Evolutionary conservation across 92 coral and sea anemone species (phyloP).

Genomic region (Epizoanthus ramosus): DNA sequence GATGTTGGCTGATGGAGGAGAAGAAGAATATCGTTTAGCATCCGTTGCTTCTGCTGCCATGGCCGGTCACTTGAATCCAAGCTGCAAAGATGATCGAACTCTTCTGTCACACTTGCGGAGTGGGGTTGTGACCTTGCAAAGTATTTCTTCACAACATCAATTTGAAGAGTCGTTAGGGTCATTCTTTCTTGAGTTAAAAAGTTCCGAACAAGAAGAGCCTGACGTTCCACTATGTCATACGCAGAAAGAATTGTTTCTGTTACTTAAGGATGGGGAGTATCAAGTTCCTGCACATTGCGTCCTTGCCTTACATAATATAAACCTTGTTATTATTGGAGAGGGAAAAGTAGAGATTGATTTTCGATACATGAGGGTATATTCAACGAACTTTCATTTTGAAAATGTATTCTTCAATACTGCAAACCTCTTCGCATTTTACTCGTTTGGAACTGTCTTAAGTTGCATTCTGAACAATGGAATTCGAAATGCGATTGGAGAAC

Average conservation of each 20-base stretch:
- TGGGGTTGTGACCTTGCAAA: neutral
- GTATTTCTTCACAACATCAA: neutral
- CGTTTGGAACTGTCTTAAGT: neutral
- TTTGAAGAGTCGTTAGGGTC: neutral
- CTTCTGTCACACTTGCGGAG: neutral
- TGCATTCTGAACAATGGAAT: constrained; percentile 7
- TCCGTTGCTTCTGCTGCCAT: constrained; percentile 35
- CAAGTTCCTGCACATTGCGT: neutral
- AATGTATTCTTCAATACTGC: neutral
- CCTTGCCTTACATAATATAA: neutral
- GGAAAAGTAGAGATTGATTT: constrained; percentile 10
- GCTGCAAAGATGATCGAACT: neutral
- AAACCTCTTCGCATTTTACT: neutral
- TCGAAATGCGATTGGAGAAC: neutral
- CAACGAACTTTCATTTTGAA: constrained; percentile 18
- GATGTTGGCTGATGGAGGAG: constrained; percentile 9
- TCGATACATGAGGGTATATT: neutral
- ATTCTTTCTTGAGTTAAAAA: neutral
- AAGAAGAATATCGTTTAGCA: constrained; percentile 7
- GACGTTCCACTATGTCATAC: neutral
- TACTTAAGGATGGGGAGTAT: neutral
- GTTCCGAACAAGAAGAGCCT: neutral
- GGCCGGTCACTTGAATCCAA: constrained; percentile 13
- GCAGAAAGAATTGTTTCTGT: neutral
- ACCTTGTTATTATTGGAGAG: neutral